Evolutionary conservation across 2,797 vertebrate species (phyloP).

Genomic region (Syncerus caffer): DNA sequence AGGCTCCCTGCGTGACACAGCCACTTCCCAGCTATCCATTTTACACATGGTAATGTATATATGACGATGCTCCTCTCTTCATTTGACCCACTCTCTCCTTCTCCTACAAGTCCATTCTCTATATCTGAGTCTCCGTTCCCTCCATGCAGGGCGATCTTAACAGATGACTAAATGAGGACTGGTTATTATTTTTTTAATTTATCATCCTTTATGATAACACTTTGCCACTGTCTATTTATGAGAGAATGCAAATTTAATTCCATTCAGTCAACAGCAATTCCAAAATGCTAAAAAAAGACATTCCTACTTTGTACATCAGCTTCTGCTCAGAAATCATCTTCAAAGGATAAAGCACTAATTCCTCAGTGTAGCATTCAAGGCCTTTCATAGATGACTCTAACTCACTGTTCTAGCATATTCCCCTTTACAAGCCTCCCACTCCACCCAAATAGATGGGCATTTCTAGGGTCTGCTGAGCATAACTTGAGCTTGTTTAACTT

Average conservation of each 20-base stretch:
- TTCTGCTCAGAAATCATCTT: slow-evolving; percentile 47
- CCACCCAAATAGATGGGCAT: background rate
- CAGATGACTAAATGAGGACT: background rate
- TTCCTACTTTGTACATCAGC: slow-evolving; percentile 14
- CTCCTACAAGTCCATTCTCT: background rate
- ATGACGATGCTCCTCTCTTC: background rate
- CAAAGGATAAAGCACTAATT: background rate
- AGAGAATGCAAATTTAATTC: background rate
- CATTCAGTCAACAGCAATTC: background rate
- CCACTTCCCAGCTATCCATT: too few species aligned
- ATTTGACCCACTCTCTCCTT: background rate
- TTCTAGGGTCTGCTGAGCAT: background rate
- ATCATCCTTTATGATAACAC: background rate
- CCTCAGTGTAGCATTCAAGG: background rate
- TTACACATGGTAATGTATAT: background rate
- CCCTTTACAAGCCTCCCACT: background rate
- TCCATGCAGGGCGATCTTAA: background rate
- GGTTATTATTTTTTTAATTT: background rate
- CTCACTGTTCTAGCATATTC: background rate
- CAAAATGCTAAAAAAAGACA: slow-evolving; percentile 2
- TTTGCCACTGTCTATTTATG: background rate
- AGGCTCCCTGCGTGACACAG: background rate
- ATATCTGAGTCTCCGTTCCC: background rate
- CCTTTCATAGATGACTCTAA: background rate
- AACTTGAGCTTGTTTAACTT: background rate